Evolutionary conservation across 2,113 vertebrate species (phyloP).

Genomic region (Vanacampus margaritifer): DNA sequence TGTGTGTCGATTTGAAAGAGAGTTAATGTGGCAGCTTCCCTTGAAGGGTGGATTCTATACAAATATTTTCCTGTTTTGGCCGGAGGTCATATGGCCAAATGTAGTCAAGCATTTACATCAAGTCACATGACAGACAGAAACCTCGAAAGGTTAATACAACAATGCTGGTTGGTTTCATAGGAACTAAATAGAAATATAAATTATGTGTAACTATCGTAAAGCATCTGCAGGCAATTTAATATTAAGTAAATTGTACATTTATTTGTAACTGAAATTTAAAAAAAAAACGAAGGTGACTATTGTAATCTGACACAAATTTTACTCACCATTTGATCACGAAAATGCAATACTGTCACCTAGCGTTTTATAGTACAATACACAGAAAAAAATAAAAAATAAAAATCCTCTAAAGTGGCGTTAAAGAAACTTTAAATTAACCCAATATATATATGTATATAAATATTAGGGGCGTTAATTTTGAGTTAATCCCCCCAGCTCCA

Average conservation of each 20-base stretch:
- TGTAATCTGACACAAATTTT: too few species aligned
- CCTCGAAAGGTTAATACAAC: neutral
- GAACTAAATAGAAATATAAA: neutral
- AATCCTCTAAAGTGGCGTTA: too few species aligned
- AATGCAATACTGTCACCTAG: too few species aligned
- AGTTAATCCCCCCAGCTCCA: neutral
- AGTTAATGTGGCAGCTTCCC: neutral
- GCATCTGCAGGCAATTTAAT: neutral
- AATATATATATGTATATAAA: too few species aligned
- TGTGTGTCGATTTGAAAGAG: constrained; percentile 2
- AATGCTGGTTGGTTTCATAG: neutral
- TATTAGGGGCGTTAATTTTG: too few species aligned
- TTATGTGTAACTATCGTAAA: neutral
- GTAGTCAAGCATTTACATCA: constrained; percentile 12
- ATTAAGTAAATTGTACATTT: too few species aligned
- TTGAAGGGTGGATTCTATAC: neutral
- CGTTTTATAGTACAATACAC: too few species aligned
- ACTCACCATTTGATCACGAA: too few species aligned
- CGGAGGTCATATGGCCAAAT: constrained; percentile 6
- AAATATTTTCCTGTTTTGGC: constrained; percentile 2
- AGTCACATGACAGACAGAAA: neutral
- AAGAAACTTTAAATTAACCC: too few species aligned
- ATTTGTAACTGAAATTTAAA: too few species aligned
- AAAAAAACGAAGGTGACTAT: too few species aligned
- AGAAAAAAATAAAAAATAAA: too few species aligned